These are phyloP conservation scores for Drosophila parabipectinata DNA, from an alignment of 1,140 invertebrate genomes.

Conservation along the genomic window DNA sequence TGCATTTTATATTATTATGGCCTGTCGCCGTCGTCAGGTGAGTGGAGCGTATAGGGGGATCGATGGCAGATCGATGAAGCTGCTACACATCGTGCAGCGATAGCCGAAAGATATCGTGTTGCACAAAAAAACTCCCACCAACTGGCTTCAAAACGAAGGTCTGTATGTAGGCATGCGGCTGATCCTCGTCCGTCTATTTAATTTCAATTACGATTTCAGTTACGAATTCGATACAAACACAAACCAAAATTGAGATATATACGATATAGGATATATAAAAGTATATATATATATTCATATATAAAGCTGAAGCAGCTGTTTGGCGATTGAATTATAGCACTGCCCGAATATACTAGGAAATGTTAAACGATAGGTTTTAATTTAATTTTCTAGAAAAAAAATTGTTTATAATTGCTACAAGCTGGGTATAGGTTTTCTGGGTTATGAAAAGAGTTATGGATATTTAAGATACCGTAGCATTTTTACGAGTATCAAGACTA, in stretches of 20 bases:
- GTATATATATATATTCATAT: not conserved
- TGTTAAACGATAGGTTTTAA: no score
- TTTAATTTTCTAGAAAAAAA: no score
- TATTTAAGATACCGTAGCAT: no score
- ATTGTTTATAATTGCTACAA: no score
- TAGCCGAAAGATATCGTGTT: slow-evolving; percentile 95
- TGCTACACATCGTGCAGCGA: slow-evolving; percentile 90
- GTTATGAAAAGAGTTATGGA: no score
- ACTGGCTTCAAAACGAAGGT: slow-evolving; percentile 95
- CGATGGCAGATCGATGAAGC: slow-evolving; percentile 14
- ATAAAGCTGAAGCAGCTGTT: not conserved
- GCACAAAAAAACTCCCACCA: slow-evolving; percentile 93
- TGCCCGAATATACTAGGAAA: not conserved
- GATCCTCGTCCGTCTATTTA: slow-evolving; percentile 93
- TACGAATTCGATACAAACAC: slow-evolving; percentile 20
- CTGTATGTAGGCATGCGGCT: slow-evolving; percentile 95
- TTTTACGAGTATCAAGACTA: no score
- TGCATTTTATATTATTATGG: slow-evolving; percentile 28
- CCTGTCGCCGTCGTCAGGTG: slow-evolving; percentile 28
- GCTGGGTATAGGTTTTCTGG: no score
- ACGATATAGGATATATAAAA: slow-evolving; percentile 5
- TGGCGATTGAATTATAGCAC: slow-evolving; percentile 20
- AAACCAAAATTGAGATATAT: slow-evolving; percentile 19
- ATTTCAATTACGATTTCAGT: slow-evolving; percentile 14
- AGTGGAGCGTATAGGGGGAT: slow-evolving; percentile 8